Conservation (phyloP, 2,797 vertebrate species). For the Danio choprae region DNA sequence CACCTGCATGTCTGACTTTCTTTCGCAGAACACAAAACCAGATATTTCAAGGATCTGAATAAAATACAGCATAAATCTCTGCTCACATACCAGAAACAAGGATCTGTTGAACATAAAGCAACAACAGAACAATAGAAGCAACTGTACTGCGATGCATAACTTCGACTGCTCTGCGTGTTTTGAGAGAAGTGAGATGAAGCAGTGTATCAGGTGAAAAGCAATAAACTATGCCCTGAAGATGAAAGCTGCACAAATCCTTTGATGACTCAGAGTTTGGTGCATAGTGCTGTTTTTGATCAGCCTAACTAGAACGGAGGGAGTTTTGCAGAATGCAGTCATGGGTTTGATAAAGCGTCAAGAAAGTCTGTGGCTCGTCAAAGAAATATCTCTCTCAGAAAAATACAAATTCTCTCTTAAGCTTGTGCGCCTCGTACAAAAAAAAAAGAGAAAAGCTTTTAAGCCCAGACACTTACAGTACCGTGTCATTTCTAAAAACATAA, state of each 20-base stretch:
- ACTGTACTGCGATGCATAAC: not conserved
- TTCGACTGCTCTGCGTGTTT: constrained; percentile 11
- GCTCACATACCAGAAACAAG: not conserved
- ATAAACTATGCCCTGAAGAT: constrained; percentile 48
- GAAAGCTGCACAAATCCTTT: constrained; percentile 51
- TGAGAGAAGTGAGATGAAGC: constrained; percentile 35
- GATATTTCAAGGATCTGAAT: not conserved
- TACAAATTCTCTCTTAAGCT: constrained; percentile 20
- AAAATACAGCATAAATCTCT: constrained; percentile 14
- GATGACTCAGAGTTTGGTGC: constrained; percentile 47
- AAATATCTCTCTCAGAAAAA: not conserved
- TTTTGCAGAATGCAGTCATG: constrained; percentile 34
- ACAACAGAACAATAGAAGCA: constrained; percentile 2
- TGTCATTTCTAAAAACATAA: constrained; percentile 39
- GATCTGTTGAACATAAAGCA: not conserved
- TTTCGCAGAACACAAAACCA: not conserved
- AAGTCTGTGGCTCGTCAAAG: constrained; percentile 10
- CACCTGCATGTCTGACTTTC: not conserved
- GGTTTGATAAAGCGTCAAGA: constrained; percentile 42
- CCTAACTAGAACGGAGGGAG: constrained; percentile 39
- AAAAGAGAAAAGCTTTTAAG: constrained; percentile 23
- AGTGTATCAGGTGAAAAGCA: constrained; percentile 39
- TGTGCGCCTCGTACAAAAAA: constrained; percentile 7
- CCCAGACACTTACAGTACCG: constrained; percentile 13
- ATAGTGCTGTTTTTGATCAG: constrained; percentile 47